Percentiles rank a stretch among this genome's conserved stretches.
phyloP scores from a whole-genome alignment of 2,888 invertebrate species.

The Drosophila recens region DNA sequence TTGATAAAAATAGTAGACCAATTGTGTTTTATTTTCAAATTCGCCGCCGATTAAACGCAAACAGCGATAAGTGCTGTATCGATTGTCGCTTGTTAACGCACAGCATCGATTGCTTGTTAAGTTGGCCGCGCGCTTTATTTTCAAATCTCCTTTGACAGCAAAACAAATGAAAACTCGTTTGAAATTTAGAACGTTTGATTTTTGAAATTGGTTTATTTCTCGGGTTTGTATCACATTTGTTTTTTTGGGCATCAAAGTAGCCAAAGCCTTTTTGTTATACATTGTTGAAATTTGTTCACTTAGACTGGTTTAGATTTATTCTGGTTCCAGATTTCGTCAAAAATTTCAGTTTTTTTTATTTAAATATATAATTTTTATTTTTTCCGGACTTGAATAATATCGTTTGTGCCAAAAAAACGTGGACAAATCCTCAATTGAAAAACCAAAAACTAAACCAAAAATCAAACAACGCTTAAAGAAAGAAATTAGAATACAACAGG shows the following conservation, averaged over 20 bases:
- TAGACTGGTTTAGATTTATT: slow-evolving; percentile 13
- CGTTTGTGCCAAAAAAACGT: neutral
- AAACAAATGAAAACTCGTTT: too few species aligned
- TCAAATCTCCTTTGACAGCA: neutral
- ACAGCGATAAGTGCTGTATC: slow-evolving; percentile 10
- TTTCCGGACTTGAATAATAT: slow-evolving; percentile 14
- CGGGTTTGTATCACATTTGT: too few species aligned
- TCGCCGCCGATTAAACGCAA: neutral
- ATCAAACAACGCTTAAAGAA: neutral
- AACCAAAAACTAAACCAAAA: neutral
- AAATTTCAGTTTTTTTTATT: slow-evolving; percentile 24
- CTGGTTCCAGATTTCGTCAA: slow-evolving; percentile 14
- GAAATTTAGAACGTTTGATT: too few species aligned
- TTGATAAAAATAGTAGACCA: slow-evolving; percentile 83
- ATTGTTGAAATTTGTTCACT: slow-evolving; percentile 1
- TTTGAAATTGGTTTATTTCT: too few species aligned
- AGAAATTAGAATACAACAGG: neutral
- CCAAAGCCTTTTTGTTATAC: neutral
- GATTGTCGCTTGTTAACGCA: slow-evolving; percentile 10
- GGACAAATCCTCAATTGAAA: neutral
- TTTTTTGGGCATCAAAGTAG: slow-evolving; percentile 17
- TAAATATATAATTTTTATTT: slow-evolving; percentile 9
- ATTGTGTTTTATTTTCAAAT: slow-evolving; percentile 47
- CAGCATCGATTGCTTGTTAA: slow-evolving; percentile 16
- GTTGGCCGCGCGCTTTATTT: slow-evolving; percentile 6